These are phyloP conservation scores for Cephus spinipes DNA, from an alignment of 2,888 invertebrate genomes.

Conservation along the genomic window DNA sequence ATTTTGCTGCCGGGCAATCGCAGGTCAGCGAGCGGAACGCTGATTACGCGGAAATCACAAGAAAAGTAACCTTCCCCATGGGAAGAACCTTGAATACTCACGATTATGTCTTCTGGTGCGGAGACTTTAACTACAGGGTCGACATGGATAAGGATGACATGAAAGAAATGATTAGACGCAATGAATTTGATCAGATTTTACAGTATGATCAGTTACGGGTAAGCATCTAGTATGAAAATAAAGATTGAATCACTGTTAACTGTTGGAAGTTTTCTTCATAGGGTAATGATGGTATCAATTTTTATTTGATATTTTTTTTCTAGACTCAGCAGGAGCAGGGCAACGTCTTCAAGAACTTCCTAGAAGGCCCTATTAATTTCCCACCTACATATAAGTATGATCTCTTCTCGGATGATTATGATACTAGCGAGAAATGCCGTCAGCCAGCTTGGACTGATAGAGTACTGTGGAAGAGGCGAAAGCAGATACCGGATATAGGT, in stretches of 20 bases:
- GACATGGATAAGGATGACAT: slow-evolving; percentile 96
- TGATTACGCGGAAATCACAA: slow-evolving; percentile 95
- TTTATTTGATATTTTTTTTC: slow-evolving; percentile 7
- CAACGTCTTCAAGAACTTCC: slow-evolving; percentile 91
- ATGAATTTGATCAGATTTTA: slow-evolving; percentile 81
- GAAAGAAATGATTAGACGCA: slow-evolving; percentile 82
- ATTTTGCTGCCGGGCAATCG: slow-evolving; percentile 98
- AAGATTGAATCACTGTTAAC: neutral
- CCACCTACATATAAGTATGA: slow-evolving; percentile 99
- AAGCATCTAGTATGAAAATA: slow-evolving; percentile 21
- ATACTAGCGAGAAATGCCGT: slow-evolving; percentile 97
- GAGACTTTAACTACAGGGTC: slow-evolving; percentile 98
- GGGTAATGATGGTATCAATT: neutral
- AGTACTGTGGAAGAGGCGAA: slow-evolving; percentile 91
- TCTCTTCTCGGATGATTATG: slow-evolving; percentile 97
- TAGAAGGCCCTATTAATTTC: slow-evolving; percentile 92
- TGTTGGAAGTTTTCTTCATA: neutral
- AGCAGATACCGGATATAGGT: slow-evolving; percentile 79
- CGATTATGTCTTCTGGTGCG: slow-evolving; percentile 99
- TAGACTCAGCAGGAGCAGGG: slow-evolving; percentile 82
- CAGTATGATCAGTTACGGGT: slow-evolving; percentile 88
- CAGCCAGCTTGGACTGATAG: slow-evolving; percentile 99
- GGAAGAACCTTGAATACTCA: slow-evolving; percentile 93
- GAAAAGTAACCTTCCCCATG: slow-evolving; percentile 92
- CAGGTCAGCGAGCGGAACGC: slow-evolving; percentile 95